Conservation (phyloP, 2,888 invertebrate species). For the Zootermopsis nevadensis region DNA sequence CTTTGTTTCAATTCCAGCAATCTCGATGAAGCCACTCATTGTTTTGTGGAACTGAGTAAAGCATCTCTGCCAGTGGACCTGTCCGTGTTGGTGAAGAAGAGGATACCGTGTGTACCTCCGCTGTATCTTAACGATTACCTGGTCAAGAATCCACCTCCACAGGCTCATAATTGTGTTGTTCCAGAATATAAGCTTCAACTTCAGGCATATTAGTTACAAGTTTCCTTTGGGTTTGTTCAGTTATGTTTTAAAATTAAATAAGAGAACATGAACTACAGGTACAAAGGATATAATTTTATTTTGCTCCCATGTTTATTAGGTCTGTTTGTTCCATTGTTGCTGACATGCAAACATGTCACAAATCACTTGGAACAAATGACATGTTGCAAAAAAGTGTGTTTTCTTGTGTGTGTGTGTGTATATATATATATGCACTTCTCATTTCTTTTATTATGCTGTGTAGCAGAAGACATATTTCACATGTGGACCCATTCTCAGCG, state of each 20-base stretch:
- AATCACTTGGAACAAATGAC: too few species aligned
- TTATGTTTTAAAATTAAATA: background rate
- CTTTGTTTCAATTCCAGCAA: constrained; percentile 60
- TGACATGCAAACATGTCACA: too few species aligned
- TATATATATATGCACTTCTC: too few species aligned
- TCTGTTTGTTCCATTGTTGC: too few species aligned
- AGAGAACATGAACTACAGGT: too few species aligned
- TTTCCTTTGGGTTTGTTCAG: background rate
- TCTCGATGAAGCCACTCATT: constrained; percentile 73
- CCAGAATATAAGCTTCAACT: constrained; percentile 43
- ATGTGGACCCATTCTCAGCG: too few species aligned
- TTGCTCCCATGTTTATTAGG: too few species aligned
- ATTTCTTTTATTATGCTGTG: too few species aligned
- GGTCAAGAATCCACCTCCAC: constrained; percentile 52
- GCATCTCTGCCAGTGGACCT: constrained; percentile 68
- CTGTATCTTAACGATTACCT: constrained; percentile 73
- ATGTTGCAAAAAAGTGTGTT: too few species aligned
- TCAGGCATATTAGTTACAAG: background rate
- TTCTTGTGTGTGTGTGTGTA: too few species aligned
- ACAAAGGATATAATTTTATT: background rate
- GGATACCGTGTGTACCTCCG: constrained; percentile 73
- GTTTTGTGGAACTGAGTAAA: constrained; percentile 72
- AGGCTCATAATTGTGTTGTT: constrained; percentile 33
- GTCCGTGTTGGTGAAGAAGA: constrained; percentile 67
- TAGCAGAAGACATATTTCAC: too few species aligned